Evolutionary conservation across 1,140 invertebrate species (phyloP), one percentile per base, ranked within the genome.

Genomic region (Chionoecetes opilio): DNA sequence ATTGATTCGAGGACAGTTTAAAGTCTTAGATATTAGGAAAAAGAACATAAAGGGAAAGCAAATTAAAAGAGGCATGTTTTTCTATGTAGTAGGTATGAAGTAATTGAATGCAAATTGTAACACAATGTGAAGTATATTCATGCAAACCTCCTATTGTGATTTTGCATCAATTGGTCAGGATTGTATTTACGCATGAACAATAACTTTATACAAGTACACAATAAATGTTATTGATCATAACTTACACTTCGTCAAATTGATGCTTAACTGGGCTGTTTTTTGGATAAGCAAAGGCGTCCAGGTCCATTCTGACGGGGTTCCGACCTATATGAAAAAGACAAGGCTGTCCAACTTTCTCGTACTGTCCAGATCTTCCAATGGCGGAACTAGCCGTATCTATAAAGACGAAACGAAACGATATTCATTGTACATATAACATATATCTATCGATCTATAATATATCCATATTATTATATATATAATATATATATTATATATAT

Each of bases 201-300:
- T n/a, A n/a, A n/a, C n/a, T n/a, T n/a, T n/a, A n/a, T n/a, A n/a
- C n/a, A n/a, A n/a, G n/a, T n/a, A n/a, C n/a, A n/a, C n/a, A n/a
- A n/a, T n/a, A n/a, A n/a, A n/a, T n/a, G n/a, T n/a, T n/a, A n/a
- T n/a, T n/a, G n/a, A n/a, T n/a, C n/a, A n/a, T n/a, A n/a, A 32
- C 93, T 85, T 84, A 94, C 93, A 90, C 82, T 91, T 94, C 93
- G 29, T 94, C 93, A 82, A 94, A 94, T 17, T 94, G 93, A 38
- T 94, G 34, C 88, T 94, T 94, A 2, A 94, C 88, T 21, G 88
- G 87, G 88, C 93, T 91, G 63, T 94, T 94, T 41, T 94, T 94
- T 11, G 93, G 87, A 35, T 46, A 94, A 32, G 87, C 93, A 26
- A 94, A 94, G 35, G 93, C 93, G 84, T 94, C 93, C 17, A 94